Conservation (phyloP, 1,140 invertebrate species). For the Sesamia nonagrioides region DNA sequence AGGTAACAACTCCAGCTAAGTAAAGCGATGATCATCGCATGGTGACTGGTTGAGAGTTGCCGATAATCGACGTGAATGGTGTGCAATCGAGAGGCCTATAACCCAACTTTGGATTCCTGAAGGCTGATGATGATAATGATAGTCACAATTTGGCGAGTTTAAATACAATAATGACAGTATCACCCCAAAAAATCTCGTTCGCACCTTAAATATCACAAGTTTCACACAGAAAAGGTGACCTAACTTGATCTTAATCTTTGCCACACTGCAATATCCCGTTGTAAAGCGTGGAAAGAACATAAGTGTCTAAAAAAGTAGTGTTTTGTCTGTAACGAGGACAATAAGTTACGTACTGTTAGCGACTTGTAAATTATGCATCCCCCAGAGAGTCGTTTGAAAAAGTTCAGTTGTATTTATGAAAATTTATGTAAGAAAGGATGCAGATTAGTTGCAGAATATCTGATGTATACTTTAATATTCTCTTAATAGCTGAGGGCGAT, state of each 20-base stretch:
- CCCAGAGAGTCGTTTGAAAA: constrained; percentile 42
- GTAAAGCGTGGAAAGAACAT: constrained; percentile 65
- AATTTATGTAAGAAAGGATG: constrained; percentile 22
- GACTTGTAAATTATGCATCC: constrained; percentile 30
- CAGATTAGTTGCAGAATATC: not conserved
- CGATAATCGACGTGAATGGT: too few species aligned
- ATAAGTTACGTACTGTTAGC: constrained; percentile 45
- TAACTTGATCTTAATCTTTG: constrained; percentile 61
- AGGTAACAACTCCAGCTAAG: too few species aligned
- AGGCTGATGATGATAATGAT: too few species aligned
- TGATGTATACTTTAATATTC: not conserved
- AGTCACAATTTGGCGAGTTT: too few species aligned
- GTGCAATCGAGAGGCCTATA: too few species aligned
- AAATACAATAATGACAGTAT: not conserved
- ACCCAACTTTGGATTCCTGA: too few species aligned
- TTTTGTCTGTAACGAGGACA: constrained; percentile 55
- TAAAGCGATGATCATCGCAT: too few species aligned
- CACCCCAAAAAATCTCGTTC: too few species aligned
- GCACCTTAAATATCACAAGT: not conserved
- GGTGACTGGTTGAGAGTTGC: too few species aligned
- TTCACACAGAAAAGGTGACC: not conserved
- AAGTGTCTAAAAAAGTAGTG: constrained; percentile 60
- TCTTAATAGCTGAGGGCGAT: not conserved
- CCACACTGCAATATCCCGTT: constrained; percentile 60
- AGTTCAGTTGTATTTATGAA: constrained; percentile 40